These are phyloP conservation scores for Listronotus oregonensis DNA, from an alignment of 1,140 invertebrate species.

Conservation along the genomic window DNA sequence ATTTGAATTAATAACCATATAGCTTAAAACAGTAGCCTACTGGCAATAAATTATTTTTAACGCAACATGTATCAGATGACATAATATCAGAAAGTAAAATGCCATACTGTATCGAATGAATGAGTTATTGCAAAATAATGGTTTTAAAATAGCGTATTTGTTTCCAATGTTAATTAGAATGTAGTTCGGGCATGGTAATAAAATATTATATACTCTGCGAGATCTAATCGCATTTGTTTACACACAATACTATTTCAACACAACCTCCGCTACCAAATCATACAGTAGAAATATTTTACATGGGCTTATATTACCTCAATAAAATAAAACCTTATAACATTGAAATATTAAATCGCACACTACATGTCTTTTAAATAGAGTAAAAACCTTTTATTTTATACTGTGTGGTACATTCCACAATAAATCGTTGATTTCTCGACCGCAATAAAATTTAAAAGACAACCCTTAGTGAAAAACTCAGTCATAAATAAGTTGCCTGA, in stretches of 20 bases:
- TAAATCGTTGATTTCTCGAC: too few relatives aligned
- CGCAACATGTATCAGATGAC: constrained; percentile 4
- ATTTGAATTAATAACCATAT: background rate
- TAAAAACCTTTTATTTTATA: too few relatives aligned
- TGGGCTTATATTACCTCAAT: too few relatives aligned
- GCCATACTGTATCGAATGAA: background rate
- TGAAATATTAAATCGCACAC: too few relatives aligned
- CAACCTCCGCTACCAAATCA: background rate
- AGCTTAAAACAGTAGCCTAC: constrained; percentile 3
- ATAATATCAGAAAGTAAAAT: constrained; percentile 6
- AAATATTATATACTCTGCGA: background rate
- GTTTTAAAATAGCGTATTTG: background rate
- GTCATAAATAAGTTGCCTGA: too few relatives aligned
- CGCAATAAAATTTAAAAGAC: too few relatives aligned
- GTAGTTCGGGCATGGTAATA: background rate
- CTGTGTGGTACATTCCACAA: too few relatives aligned
- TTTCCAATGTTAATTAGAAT: background rate
- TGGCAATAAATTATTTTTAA: background rate
- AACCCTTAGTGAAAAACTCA: too few relatives aligned
- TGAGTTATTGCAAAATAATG: constrained; percentile 10
- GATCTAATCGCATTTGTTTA: background rate
- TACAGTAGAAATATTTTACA: too few relatives aligned
- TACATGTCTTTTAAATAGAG: too few relatives aligned
- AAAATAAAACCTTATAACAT: too few relatives aligned
- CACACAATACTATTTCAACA: background rate